These are phyloP conservation scores for Encarsia formosa DNA, from an alignment of 2,888 invertebrate species.

Conservation along the genomic window DNA sequence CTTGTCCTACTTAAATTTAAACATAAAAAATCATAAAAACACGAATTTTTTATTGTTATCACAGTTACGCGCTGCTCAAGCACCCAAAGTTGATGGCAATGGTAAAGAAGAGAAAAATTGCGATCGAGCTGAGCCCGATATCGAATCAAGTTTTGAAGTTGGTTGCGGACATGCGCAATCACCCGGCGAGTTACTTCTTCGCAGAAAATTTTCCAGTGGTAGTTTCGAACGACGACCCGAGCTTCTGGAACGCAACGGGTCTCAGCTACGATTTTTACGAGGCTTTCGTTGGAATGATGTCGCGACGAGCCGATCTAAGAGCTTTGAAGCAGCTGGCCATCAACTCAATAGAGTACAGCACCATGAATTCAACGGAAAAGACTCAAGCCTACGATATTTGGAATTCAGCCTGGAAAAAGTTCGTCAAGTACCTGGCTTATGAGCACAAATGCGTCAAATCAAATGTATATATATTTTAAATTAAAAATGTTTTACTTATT, in stretches of 20 bases:
- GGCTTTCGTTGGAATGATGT: conserved; percentile 72
- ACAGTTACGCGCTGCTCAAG: conserved; percentile 60
- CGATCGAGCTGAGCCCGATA: conserved; percentile 74
- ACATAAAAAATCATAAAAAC: too few relatives aligned
- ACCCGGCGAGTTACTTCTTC: conserved; percentile 65
- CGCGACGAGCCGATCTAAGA: conserved; percentile 63
- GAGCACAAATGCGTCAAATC: too few relatives aligned
- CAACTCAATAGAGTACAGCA: conserved; percentile 71
- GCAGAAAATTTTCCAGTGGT: conserved; percentile 69
- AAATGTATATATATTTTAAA: too few relatives aligned
- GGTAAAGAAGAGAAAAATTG: conserved; percentile 60
- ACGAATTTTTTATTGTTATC: too few relatives aligned
- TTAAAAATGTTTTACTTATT: too few relatives aligned
- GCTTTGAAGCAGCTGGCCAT: conserved; percentile 69
- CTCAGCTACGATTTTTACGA: conserved; percentile 76
- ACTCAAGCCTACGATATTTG: neutral
- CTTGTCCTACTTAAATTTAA: too few relatives aligned
- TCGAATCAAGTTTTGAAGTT: conserved; percentile 72
- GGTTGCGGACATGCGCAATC: conserved; percentile 70
- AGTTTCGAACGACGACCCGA: conserved; percentile 75
- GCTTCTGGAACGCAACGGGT: conserved; percentile 69
- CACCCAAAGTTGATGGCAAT: conserved; percentile 65
- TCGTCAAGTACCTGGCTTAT: too few relatives aligned
- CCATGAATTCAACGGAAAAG: conserved; percentile 55
- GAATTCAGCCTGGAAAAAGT: neutral